Evolutionary conservation across 2,113 vertebrate genomes (phyloP), one percentile per base, ranked within the genome.

Genomic region (Larimichthys polyactis): DNA sequence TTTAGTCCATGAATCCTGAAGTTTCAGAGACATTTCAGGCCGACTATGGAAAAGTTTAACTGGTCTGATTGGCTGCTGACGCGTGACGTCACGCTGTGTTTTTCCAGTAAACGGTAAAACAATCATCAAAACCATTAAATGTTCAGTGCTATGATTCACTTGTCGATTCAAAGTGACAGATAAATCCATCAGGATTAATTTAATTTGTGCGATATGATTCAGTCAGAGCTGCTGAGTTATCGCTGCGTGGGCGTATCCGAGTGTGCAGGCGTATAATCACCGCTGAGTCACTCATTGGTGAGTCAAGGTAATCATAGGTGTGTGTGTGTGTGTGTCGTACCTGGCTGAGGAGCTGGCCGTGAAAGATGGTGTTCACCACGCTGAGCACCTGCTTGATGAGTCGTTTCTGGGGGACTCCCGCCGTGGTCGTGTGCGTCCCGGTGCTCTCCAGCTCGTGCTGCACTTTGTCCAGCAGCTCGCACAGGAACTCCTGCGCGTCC

Each of bases 311-410:
- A 75, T 10, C 40, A 43, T 8, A 27, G 36, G 65, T 67, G 60
- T 59, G 36, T 27, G 58, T n/a, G n/a, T n/a, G n/a, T 20, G 43
- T 29, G 71, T 24, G 17, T 72, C 93, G 5, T 93, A 99, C 98
- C 98, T 99, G 98, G 91, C 98, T 99, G 85, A 99, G 97, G 59
- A 99, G 95, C 96, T 99, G 97, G 74, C 98, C 98, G 0, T 99
- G 98, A 84, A 99, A 99, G 90, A 99, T 99, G 93, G 97, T 99
- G 94, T 99, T 99, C 89, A 99, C 97, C 91, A 99, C 97, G 44
- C 97, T 97, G 86, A 99, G 96, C 91, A 99, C 98, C 95, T 99
- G 98, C 88, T 97, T 98, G 94, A 98, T 97, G 91, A 99, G 97
- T 63, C 97, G 96, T 88, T 96, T 96, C 94, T 98, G 96, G 3